A percentile compares a stretch with the other conserved stretches of the same genome.
Conservation (phyloP, 1,140 invertebrate species). For the Glossosoma conforme region DNA sequence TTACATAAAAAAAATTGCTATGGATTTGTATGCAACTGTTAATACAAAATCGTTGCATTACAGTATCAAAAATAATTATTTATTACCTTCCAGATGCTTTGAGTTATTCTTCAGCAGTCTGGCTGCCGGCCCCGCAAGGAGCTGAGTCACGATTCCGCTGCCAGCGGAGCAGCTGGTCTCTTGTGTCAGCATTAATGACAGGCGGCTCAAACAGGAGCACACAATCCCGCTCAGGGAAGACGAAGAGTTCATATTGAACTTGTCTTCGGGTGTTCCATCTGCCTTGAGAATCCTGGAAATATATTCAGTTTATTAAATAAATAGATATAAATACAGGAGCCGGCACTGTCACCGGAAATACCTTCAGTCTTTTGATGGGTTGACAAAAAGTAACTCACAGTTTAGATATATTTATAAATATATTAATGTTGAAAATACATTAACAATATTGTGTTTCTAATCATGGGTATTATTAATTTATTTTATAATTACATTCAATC, state of each 20-base stretch:
- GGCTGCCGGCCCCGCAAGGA: constrained; percentile 15
- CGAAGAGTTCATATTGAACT: not conserved
- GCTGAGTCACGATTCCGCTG: constrained; percentile 17
- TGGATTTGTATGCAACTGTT: too few species aligned
- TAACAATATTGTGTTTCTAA: too few species aligned
- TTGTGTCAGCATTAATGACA: constrained; percentile 13
- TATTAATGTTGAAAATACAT: too few species aligned
- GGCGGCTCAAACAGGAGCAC: constrained; percentile 13
- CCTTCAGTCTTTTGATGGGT: too few species aligned
- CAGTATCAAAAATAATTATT: constrained; percentile 45
- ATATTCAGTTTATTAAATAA: not conserved
- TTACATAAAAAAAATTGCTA: too few species aligned
- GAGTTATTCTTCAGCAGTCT: constrained; percentile 16
- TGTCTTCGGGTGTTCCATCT: constrained; percentile 1
- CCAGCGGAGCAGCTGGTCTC: constrained; percentile 17
- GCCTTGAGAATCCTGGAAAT: constrained; percentile 20
- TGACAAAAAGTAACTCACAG: too few species aligned
- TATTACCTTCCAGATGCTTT: constrained; percentile 18
- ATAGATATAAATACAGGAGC: too few species aligned
- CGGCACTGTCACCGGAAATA: too few species aligned
- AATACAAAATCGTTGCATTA: constrained; percentile 56
- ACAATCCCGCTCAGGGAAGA: constrained; percentile 8
- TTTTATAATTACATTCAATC: too few species aligned
- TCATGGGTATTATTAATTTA: too few species aligned
- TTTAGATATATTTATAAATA: too few species aligned